phyloP scores from a whole-genome alignment of 2,113 vertebrate genomes.

The Tichodroma muraria region DNA sequence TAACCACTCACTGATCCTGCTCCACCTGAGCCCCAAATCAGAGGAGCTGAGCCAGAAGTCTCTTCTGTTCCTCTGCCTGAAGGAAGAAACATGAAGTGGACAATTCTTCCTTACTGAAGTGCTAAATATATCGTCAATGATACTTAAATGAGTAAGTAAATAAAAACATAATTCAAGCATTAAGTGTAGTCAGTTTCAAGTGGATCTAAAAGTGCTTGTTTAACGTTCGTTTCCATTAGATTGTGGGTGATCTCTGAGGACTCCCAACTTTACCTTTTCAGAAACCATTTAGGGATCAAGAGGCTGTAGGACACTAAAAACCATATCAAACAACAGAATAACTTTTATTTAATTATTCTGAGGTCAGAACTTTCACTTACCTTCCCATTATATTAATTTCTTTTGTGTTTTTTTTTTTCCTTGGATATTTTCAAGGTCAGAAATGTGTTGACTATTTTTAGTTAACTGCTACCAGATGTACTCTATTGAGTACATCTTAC shows the following conservation, averaged over 20 bases:
- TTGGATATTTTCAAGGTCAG: slow-evolving; percentile 24
- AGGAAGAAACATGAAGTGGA: background rate
- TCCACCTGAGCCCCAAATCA: background rate
- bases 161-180: background rate
- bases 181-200: background rate
- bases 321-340: background rate
- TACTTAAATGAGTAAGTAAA: background rate
- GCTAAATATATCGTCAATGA: background rate
- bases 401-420: background rate
- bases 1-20: background rate
- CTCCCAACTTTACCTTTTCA: background rate
- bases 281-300: background rate
- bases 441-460: slow-evolving; percentile 41
- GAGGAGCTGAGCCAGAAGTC: background rate
- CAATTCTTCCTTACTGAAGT: background rate
- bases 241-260: background rate
- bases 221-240: background rate
- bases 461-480: slow-evolving; percentile 15
- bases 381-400: background rate
- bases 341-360: slow-evolving; percentile 17
- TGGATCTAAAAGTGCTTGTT: background rate
- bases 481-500: background rate
- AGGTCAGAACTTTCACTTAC: background rate
- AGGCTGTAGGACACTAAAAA: background rate
- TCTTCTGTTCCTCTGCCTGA: background rate